Evolutionary conservation across 2,888 invertebrate genomes (phyloP), one percentile per base, ranked within the genome.

Genomic region (Chrysina gloriosa): DNA sequence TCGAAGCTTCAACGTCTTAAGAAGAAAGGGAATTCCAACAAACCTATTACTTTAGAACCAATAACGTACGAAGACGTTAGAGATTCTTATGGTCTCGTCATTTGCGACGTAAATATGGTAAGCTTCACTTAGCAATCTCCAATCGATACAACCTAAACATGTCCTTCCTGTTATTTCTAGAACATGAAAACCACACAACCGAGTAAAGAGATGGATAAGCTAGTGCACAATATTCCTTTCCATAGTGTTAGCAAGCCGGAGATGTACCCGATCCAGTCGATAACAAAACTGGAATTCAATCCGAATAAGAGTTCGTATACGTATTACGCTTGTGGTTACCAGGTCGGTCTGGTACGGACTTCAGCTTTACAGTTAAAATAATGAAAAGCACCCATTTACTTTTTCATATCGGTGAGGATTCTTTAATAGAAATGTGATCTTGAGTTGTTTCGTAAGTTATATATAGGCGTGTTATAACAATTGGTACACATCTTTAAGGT

Each of bases 71-170:
- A 83, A 2, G 85, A 85, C 3, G 83, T 84, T 0, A 72, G 81
- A 7, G 74, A 80, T 45, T 83, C 84, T 73, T 88, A 86, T 76
- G 88, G 86, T 19, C 72, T 89, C 14, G 79, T 85, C 54, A 83
- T 83, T 68, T 79, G 79, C 71, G 82, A 83, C 76, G 34, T 72
- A 11, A 29, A 69, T 48, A 65, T 27, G 54, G 66, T 66, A 63
- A 52, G 16, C 11, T 25, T 4, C 31, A 31, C 31, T 47, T 48
- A 14, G 14, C 9, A 42, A 36, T 19, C 29, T 27, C 56, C 19
- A 54, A 58, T 16, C 29, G 23, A 14, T 19, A 34, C 39, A 39
- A 61, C 21, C 27, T 5, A 14, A 36, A 14, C 16, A 42, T n/a
- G 2, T 5, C 34, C n/a, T 5, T n/a, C 7, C 2, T 61, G 11